Evolutionary conservation across 2,113 vertebrate genomes (phyloP).

Genomic region (Chamaea fasciata): DNA sequence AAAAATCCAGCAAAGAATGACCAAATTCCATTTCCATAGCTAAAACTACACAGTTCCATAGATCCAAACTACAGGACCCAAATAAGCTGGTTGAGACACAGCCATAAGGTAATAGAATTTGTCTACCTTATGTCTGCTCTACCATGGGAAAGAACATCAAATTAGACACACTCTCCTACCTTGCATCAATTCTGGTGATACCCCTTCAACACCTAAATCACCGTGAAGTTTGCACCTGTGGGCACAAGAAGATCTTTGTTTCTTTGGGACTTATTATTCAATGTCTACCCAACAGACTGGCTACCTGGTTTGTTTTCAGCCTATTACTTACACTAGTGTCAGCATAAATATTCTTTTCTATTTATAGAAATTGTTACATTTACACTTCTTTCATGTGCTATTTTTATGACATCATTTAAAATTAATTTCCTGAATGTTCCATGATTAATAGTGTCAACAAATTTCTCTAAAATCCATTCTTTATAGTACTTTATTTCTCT

Average conservation of each 20-base stretch:
- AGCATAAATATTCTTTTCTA: neutral
- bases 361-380: neutral
- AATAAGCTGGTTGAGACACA: neutral
- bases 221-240: neutral
- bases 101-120: neutral
- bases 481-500: neutral
- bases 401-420: constrained; percentile 29
- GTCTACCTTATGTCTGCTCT: neutral
- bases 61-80: neutral
- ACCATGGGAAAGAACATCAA: neutral
- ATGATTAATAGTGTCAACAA: neutral
- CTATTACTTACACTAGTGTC: neutral
- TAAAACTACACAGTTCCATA: neutral
- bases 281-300: neutral
- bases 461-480: neutral
- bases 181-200: neutral
- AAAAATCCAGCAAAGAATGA: neutral
- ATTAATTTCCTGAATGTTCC: constrained; percentile 8
- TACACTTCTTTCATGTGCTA: constrained; percentile 1
- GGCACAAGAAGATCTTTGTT: neutral
- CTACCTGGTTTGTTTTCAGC: neutral
- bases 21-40: neutral
- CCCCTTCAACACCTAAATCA: neutral
- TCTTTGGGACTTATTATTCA: neutral
- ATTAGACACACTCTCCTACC: neutral